These are phyloP conservation scores for Trilocha varians DNA, from an alignment of 2,888 invertebrate genomes.

Conservation along the genomic window DNA sequence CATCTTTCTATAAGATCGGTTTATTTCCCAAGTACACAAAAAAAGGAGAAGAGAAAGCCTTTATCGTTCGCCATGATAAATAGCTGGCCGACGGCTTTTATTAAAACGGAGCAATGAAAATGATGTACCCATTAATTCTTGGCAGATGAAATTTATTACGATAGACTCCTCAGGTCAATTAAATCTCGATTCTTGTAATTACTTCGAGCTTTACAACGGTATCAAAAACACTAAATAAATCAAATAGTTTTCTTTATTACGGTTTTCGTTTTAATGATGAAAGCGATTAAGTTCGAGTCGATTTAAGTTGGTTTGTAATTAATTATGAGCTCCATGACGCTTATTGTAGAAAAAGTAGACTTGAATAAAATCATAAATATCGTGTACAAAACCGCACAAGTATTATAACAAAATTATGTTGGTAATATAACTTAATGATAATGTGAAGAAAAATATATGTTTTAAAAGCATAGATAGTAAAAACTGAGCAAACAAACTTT, in stretches of 20 bases:
- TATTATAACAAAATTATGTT: too few species aligned
- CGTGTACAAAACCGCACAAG: too few species aligned
- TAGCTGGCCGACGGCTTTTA: conserved; percentile 20
- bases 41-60: conserved; percentile 18
- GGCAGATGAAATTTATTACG: conserved; percentile 26
- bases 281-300: background rate
- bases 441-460: too few species aligned
- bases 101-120: conserved; percentile 33
- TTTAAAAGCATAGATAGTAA: too few species aligned
- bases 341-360: too few species aligned
- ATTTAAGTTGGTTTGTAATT: too few species aligned
- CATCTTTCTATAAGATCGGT: background rate
- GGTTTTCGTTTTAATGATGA: background rate
- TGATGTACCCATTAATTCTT: conserved; percentile 32
- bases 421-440: too few species aligned
- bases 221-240: conserved; percentile 2
- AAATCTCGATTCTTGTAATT: conserved; percentile 28
- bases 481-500: too few species aligned
- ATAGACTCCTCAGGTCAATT: conserved; percentile 28
- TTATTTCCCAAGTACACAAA: conserved; percentile 4
- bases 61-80: conserved; percentile 26
- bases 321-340: too few species aligned
- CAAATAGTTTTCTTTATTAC: background rate
- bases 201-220: conserved; percentile 16
- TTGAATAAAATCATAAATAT: too few species aligned